Evolutionary conservation across 2,113 vertebrate genomes (phyloP).

Genomic region (Crotalus helleri): DNA sequence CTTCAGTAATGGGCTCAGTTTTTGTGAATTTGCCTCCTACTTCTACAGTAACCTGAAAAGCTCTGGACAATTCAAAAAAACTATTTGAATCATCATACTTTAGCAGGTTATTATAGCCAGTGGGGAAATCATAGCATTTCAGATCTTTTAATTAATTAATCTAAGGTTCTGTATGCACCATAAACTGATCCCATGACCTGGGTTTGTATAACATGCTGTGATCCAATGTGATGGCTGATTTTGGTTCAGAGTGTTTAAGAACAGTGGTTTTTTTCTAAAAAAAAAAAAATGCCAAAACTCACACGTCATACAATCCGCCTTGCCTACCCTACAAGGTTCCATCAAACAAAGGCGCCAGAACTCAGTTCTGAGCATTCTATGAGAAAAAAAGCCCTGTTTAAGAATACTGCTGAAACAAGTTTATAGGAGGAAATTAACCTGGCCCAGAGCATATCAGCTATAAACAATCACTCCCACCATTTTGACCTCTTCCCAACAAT

Average conservation of each 20-base stretch:
- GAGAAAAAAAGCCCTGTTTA: neutral
- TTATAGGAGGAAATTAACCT: neutral
- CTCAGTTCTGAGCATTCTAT: too few relatives aligned
- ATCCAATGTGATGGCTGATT: neutral
- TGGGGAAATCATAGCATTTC: neutral
- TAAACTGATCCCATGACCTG: neutral
- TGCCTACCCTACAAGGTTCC: too few relatives aligned
- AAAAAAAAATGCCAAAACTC: too few relatives aligned
- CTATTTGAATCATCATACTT: neutral
- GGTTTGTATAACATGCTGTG: neutral
- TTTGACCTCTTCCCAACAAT: neutral
- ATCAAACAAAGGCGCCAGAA: too few relatives aligned
- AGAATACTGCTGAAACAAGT: neutral
- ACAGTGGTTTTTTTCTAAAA: too few relatives aligned
- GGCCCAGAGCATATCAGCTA: neutral
- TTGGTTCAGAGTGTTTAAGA: neutral
- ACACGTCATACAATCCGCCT: too few relatives aligned
- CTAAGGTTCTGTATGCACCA: neutral
- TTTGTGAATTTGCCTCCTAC: neutral
- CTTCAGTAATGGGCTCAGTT: neutral
- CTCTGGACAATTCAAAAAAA: neutral
- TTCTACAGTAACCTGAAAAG: neutral
- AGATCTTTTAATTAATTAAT: neutral
- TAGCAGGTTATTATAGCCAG: neutral
- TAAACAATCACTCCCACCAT: neutral